phyloP scores from a whole-genome alignment of 2,113 vertebrate genomes.

The Riparia riparia region DNA sequence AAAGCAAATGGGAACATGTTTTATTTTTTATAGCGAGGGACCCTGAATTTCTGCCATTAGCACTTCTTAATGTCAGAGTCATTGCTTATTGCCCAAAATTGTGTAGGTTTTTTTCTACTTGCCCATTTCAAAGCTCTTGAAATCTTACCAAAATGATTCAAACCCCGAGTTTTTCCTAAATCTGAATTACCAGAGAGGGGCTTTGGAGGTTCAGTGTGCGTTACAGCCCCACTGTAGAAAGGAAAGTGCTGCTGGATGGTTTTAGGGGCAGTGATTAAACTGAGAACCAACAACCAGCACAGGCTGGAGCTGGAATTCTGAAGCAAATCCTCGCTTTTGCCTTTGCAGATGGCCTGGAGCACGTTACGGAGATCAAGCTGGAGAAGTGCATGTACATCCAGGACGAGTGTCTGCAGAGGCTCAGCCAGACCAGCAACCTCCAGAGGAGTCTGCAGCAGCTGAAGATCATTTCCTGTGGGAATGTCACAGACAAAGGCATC shows the following conservation, averaged over 20 bases:
- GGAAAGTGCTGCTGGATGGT: neutral
- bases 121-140: neutral
- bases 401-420: slow-evolving; percentile 87
- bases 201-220: fast-evolving
- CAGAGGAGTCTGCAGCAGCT: slow-evolving; percentile 84
- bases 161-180: fast-evolving
- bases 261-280: neutral
- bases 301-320: neutral
- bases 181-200: neutral
- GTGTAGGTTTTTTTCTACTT: neutral
- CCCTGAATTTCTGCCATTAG: neutral
- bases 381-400: slow-evolving; percentile 92
- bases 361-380: slow-evolving; percentile 88
- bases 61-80: neutral
- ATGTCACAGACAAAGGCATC: slow-evolving; percentile 89
- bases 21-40: neutral
- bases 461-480: slow-evolving; percentile 92
- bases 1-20: neutral
- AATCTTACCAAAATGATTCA: neutral
- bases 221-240: fast-evolving
- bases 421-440: slow-evolving; percentile 84
- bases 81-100: neutral
- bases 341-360: slow-evolving; percentile 86
- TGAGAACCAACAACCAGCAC: neutral
- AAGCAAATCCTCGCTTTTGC: neutral